A percentile compares a stretch with the other conserved stretches of the same genome.
These are phyloP conservation scores for Neelides sp. DNA, from an alignment of 1,140 invertebrate species.

Conservation along the genomic window DNA sequence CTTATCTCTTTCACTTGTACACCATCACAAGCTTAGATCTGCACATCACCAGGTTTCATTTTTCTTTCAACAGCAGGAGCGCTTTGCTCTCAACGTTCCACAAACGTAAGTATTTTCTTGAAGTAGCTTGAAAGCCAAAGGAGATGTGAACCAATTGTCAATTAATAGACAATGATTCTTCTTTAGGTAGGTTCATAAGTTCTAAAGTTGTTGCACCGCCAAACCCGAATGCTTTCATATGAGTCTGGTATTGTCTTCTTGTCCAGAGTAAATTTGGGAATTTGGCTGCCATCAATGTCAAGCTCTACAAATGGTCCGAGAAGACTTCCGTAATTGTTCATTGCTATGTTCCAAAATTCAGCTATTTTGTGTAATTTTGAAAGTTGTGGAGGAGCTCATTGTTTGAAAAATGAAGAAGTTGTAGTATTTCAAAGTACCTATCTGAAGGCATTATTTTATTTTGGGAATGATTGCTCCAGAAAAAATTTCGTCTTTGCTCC, in stretches of 20 bases:
- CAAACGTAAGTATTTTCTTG: slow-evolving; percentile 18
- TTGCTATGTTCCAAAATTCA: too few species aligned
- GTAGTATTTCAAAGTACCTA: too few species aligned
- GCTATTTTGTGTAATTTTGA: too few species aligned
- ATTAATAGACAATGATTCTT: slow-evolving; percentile 15
- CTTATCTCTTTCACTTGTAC: not conserved
- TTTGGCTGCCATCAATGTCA: too few species aligned
- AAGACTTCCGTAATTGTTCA: too few species aligned
- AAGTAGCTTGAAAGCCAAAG: slow-evolving; percentile 10
- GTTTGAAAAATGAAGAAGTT: too few species aligned
- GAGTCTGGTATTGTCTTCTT: not conserved
- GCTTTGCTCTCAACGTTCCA: slow-evolving; percentile 15
- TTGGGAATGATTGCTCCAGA: too few species aligned
- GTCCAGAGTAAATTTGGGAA: too few species aligned
- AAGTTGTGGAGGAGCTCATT: too few species aligned
- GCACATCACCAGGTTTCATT: slow-evolving; percentile 12
- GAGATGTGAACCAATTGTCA: slow-evolving; percentile 22
- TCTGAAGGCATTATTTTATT: too few species aligned
- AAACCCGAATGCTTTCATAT: not conserved
- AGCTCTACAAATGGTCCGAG: too few species aligned
- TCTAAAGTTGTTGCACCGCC: slow-evolving; percentile 7
- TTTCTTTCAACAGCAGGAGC: slow-evolving; percentile 5
- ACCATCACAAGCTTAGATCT: not conserved
- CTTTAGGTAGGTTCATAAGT: slow-evolving; percentile 13
- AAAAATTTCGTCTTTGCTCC: too few species aligned